These are phyloP conservation scores for Labeo calbasu DNA, from an alignment of 2,797 vertebrate genomes.

Conservation along the genomic window DNA sequence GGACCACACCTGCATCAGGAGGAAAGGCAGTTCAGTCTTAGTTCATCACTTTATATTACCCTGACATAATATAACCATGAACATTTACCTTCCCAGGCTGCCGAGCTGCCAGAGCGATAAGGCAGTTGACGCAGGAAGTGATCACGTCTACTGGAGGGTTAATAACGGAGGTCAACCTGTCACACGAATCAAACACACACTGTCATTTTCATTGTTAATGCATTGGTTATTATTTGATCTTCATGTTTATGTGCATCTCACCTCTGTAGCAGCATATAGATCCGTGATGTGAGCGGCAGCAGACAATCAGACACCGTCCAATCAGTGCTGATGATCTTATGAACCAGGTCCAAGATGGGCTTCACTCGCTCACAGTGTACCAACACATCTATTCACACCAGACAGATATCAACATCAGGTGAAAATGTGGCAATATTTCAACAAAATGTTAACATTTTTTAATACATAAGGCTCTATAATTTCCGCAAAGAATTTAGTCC, in stretches of 20 bases:
- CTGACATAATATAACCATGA: not conserved
- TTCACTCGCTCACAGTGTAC: slow-evolving; percentile 93
- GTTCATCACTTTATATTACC: not conserved
- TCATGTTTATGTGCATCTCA: slow-evolving; percentile 60
- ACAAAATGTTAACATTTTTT: not conserved
- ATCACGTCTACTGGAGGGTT: slow-evolving; percentile 94
- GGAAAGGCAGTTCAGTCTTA: not conserved
- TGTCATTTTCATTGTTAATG: not conserved
- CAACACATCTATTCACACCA: slow-evolving; percentile 83
- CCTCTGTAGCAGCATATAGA: slow-evolving; percentile 98
- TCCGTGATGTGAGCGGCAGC: slow-evolving; percentile 94
- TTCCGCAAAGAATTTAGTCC: not conserved
- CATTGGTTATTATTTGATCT: not conserved
- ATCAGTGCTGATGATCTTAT: slow-evolving; percentile 95
- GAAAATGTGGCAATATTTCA: not conserved
- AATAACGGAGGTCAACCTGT: slow-evolving; percentile 91
- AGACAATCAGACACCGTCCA: slow-evolving; percentile 94
- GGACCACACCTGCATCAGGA: slow-evolving; percentile 88
- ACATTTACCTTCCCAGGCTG: slow-evolving; percentile 91
- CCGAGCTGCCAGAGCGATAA: slow-evolving; percentile 90
- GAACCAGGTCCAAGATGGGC: slow-evolving; percentile 94
- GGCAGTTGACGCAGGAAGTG: slow-evolving; percentile 94
- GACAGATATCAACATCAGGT: not conserved
- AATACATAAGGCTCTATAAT: not conserved
- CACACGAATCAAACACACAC: not conserved